Percentiles rank a stretch among this genome's conserved stretches.
These are phyloP conservation scores for Pecten maximus DNA, from an alignment of 2,888 invertebrate species.

Conservation along the genomic window DNA sequence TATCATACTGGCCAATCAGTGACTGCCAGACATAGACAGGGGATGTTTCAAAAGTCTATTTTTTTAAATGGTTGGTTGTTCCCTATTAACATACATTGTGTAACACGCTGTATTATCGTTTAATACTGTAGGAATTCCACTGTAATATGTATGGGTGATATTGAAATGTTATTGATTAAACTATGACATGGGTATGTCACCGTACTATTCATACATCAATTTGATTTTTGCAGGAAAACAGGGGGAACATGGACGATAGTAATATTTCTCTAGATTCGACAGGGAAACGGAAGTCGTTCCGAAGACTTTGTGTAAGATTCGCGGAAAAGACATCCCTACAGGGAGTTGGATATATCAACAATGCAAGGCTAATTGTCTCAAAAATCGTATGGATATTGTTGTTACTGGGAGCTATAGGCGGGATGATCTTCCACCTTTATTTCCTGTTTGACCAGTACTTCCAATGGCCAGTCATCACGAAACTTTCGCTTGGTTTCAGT, in stretches of 20 bases:
- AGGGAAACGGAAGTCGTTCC: constrained; percentile 60
- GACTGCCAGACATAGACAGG: too few relatives aligned
- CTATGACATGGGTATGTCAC: too few relatives aligned
- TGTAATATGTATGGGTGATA: too few relatives aligned
- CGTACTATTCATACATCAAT: neutral
- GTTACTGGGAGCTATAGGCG: constrained; percentile 55
- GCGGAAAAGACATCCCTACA: constrained; percentile 70
- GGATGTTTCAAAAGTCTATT: too few relatives aligned
- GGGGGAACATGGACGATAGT: constrained; percentile 35
- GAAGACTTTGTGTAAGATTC: constrained; percentile 59
- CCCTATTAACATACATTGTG: too few relatives aligned
- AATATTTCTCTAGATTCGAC: constrained; percentile 52
- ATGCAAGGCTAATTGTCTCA: constrained; percentile 55
- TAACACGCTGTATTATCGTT: too few relatives aligned
- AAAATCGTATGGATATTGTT: constrained; percentile 62
- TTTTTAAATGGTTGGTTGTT: too few relatives aligned
- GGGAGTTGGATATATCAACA: constrained; percentile 64
- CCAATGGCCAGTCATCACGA: constrained; percentile 60
- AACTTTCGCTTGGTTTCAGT: constrained; percentile 56
- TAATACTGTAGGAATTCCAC: too few relatives aligned
- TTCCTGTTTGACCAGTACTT: constrained; percentile 60
- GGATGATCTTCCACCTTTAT: constrained; percentile 62
- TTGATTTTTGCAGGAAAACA: neutral
- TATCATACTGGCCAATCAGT: too few relatives aligned
- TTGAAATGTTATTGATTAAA: too few relatives aligned